These are phyloP conservation scores for Gymnoscopelus braueri DNA, from an alignment of 2,797 vertebrate genomes.

Conservation along the genomic window DNA sequence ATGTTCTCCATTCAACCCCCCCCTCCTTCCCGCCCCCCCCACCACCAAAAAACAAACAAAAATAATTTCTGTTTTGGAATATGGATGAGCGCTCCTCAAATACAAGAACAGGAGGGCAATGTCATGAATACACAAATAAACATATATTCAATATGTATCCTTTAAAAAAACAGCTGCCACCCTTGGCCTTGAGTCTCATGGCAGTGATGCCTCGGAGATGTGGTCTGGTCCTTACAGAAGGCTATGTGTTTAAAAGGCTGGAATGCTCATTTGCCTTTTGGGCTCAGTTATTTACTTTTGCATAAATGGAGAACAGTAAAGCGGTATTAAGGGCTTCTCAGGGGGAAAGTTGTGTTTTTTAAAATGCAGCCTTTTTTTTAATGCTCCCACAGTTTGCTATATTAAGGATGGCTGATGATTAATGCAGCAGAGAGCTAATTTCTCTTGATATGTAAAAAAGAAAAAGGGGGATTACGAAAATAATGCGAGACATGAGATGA, in stretches of 20 bases:
- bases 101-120: constrained; percentile 16
- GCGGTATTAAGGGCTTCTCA: constrained; percentile 77
- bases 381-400: constrained; percentile 69
- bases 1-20: constrained; percentile 5
- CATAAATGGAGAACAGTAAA: constrained; percentile 80
- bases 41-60: not conserved
- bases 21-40: not conserved
- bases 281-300: constrained; percentile 84
- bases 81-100: constrained; percentile 41
- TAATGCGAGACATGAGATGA: constrained; percentile 59
- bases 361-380: constrained; percentile 59
- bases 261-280: constrained; percentile 81
- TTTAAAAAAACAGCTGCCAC: constrained; percentile 39
- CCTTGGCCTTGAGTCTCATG: constrained; percentile 33
- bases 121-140: constrained; percentile 59
- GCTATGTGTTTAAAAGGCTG: constrained; percentile 80
- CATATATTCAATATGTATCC: constrained; percentile 63
- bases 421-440: constrained; percentile 73
- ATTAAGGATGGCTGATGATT: constrained; percentile 70
- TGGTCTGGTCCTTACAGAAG: constrained; percentile 76
- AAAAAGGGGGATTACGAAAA: constrained; percentile 52
- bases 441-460: constrained; percentile 71
- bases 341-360: constrained; percentile 67
- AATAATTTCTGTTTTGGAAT: constrained; percentile 31
- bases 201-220: constrained; percentile 64